Evolutionary conservation across 2,113 vertebrate species (phyloP), one percentile per base, ranked within the genome.

Genomic region (Spermophilus dauricus): DNA sequence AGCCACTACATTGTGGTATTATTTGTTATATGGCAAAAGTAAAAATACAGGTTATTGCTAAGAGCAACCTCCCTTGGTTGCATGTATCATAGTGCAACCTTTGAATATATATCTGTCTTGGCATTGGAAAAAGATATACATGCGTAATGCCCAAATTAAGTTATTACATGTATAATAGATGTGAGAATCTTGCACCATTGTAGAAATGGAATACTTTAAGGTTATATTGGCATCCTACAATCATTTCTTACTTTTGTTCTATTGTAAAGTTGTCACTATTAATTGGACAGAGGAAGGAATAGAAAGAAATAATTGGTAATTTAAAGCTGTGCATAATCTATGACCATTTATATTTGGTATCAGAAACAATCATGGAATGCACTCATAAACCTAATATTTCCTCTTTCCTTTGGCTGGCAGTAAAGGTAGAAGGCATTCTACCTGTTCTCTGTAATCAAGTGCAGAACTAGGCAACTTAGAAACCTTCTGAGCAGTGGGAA

Each of bases 201-300:
- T 83, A 63, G 58, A 92, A 76, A n/a, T 76, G 32, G 51, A 93
- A 83, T 95, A 37, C 83, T n/a, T 86, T n/a, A 95, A 93, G 89
- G 20, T 17, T 91, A 75, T 81, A 56, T 26, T 91, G 77, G 32
- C 22, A 70, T 81, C n/a, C 45, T 32, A 87, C 30, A 53, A 81
- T 80, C 56, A 81, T 84, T 90, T 76, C 76, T 69, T 58, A 22
- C 32, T 90, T 96, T 69, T 90, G 32, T 84, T 39, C 61, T 70
- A 2, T 53, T 82, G 4, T 69, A 82, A 96, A 1, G 30, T 61
- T 89, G 28, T 61, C 9, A 61, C 48, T 87, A 65, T 48, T 70
- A 87, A 78, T 20, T 80, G 28, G 28, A 73, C n/a, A 45, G 7
- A 34, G 28, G 12, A 77, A 28, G 14, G 24, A 69, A 42, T 37